These are phyloP conservation scores for Gulo gulo DNA, from an alignment of 2,113 vertebrate genomes.

Conservation along the genomic window DNA sequence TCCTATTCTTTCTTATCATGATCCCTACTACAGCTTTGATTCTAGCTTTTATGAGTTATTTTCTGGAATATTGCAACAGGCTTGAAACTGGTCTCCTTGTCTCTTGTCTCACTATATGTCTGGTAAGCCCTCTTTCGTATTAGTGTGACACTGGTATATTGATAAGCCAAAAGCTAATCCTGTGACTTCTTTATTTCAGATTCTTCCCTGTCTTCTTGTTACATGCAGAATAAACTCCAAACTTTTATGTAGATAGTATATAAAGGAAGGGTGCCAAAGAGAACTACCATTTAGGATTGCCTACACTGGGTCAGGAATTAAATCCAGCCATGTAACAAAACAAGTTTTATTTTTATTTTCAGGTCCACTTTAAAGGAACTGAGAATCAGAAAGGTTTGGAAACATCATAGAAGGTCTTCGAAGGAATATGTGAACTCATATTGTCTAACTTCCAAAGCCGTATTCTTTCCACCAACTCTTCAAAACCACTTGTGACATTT, in stretches of 20 bases:
- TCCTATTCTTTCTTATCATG: background rate
- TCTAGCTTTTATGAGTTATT: background rate
- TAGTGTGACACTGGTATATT: background rate
- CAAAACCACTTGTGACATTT: background rate
- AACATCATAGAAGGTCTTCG: background rate
- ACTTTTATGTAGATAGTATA: accelerated
- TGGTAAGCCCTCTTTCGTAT: background rate
- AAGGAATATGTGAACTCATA: background rate
- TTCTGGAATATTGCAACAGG: background rate
- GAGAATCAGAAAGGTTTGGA: background rate
- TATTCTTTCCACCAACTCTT: background rate
- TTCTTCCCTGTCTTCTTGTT: background rate
- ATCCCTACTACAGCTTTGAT: background rate
- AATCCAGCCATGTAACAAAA: background rate
- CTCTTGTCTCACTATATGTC: background rate
- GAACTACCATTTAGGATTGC: background rate
- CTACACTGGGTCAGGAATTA: background rate
- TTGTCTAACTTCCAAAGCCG: background rate
- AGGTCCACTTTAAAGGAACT: background rate
- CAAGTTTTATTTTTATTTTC: background rate
- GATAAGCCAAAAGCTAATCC: background rate
- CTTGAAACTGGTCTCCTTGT: background rate
- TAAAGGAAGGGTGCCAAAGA: accelerated
- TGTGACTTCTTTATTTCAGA: background rate
- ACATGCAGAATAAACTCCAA: background rate